Evolutionary conservation across 1,140 invertebrate species (phyloP).

Genomic region (Wasmannia auropunctata): DNA sequence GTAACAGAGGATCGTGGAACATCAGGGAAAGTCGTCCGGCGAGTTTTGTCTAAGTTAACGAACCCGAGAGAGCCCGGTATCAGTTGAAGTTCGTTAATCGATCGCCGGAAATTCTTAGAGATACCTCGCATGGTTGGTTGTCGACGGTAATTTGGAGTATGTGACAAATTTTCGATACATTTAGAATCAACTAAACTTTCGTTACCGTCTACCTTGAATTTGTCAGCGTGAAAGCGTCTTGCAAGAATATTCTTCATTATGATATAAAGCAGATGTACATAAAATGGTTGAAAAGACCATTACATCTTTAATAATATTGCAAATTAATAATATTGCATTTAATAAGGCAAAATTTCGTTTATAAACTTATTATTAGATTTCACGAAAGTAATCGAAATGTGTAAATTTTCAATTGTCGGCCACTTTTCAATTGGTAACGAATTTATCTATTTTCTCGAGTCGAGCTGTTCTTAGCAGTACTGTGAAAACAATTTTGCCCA

Average conservation of each 20-base stretch:
- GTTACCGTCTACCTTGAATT: not conserved
- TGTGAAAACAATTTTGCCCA: not conserved
- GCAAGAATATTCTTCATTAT: not conserved
- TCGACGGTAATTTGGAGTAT: not conserved
- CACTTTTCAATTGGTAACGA: not conserved
- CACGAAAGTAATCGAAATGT: not conserved
- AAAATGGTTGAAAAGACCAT: not conserved
- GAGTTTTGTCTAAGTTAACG: slow-evolving; percentile 58
- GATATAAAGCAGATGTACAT: not conserved
- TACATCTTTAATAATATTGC: not conserved
- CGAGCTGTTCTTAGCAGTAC: not conserved
- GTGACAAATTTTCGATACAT: slow-evolving; percentile 42
- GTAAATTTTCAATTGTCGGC: not conserved
- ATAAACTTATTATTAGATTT: not conserved
- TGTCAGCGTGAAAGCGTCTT: not conserved
- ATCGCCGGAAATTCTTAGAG: slow-evolving; percentile 47
- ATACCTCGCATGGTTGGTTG: slow-evolving; percentile 5
- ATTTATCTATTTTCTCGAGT: not conserved
- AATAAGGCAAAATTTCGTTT: not conserved
- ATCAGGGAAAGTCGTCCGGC: slow-evolving; percentile 25
- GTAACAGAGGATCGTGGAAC: slow-evolving; percentile 19
- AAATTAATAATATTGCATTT: too few relatives aligned
- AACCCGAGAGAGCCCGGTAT: slow-evolving; percentile 1
- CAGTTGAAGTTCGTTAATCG: slow-evolving; percentile 49
- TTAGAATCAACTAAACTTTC: slow-evolving; percentile 22